These are phyloP conservation scores for Pelecanoides urinatrix DNA, from an alignment of 2,113 vertebrate species.

Conservation along the genomic window DNA sequence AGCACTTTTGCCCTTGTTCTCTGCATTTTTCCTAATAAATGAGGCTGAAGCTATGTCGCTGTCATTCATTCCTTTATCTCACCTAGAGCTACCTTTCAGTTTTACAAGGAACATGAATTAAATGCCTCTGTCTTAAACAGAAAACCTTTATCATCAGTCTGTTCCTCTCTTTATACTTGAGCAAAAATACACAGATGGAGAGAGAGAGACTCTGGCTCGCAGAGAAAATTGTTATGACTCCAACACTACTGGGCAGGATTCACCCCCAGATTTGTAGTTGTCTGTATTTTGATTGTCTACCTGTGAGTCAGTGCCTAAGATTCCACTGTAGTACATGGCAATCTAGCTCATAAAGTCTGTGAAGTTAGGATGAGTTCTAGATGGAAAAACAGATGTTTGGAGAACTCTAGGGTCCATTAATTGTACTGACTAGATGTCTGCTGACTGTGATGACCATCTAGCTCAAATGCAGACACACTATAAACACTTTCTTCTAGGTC, in stretches of 20 bases:
- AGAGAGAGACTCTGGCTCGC: background rate
- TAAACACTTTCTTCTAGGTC: background rate
- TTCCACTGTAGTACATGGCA: accelerated
- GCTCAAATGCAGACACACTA: background rate
- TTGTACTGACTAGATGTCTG: background rate
- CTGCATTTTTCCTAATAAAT: background rate
- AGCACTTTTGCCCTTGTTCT: background rate
- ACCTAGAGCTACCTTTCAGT: background rate
- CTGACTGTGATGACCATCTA: background rate
- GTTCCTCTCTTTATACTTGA: background rate
- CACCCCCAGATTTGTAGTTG: background rate
- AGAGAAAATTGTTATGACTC: background rate
- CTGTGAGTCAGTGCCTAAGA: background rate
- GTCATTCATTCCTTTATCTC: background rate
- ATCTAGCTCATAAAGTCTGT: background rate
- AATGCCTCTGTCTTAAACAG: background rate
- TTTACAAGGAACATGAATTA: background rate
- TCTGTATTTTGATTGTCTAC: background rate
- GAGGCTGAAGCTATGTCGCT: background rate
- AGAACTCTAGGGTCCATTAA: background rate
- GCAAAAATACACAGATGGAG: background rate
- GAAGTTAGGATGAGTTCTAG: background rate
- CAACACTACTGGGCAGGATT: background rate
- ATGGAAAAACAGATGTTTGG: background rate
- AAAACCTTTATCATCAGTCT: background rate